Conservation (phyloP, 2,797 vertebrate genomes). For the Eulemur mongoz region DNA sequence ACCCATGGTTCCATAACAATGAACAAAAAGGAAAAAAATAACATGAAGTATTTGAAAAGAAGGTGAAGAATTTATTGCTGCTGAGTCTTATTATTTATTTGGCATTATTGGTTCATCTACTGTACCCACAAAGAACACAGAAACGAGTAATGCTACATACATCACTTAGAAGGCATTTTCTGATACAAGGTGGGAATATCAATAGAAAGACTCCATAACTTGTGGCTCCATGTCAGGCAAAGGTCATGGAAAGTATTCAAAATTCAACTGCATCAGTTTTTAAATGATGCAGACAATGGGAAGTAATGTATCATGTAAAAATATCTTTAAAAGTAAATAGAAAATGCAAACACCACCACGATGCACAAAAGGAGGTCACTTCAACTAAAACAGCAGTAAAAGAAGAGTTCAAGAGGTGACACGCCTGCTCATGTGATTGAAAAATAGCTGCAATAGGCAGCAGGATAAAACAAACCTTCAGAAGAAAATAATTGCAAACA, state of each 20-base stretch:
- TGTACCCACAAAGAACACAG: not conserved
- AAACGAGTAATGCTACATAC: not conserved
- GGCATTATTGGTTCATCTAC: not conserved
- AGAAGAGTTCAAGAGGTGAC: not conserved
- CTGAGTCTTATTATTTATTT: conserved; percentile 30
- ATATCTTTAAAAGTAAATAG: not conserved
- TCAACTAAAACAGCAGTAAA: not conserved
- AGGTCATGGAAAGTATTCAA: not conserved
- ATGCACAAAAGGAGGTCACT: not conserved
- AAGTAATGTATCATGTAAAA: not conserved
- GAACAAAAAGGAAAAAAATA: not conserved
- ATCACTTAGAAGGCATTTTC: not conserved
- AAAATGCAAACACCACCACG: not conserved
- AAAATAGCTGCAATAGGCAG: not conserved
- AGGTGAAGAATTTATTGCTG: conserved; percentile 25
- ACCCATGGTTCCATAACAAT: not conserved
- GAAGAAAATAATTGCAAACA: not conserved
- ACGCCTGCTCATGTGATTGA: not conserved
- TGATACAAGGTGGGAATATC: not conserved
- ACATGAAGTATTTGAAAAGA: not conserved
- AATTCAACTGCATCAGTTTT: not conserved
- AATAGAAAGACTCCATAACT: not conserved
- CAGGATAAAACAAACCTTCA: not conserved
- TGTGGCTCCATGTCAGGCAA: not conserved
- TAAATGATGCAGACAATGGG: not conserved